These are phyloP conservation scores for Coboldia fuscipes DNA, from an alignment of 1,140 invertebrate genomes.

Conservation along the genomic window DNA sequence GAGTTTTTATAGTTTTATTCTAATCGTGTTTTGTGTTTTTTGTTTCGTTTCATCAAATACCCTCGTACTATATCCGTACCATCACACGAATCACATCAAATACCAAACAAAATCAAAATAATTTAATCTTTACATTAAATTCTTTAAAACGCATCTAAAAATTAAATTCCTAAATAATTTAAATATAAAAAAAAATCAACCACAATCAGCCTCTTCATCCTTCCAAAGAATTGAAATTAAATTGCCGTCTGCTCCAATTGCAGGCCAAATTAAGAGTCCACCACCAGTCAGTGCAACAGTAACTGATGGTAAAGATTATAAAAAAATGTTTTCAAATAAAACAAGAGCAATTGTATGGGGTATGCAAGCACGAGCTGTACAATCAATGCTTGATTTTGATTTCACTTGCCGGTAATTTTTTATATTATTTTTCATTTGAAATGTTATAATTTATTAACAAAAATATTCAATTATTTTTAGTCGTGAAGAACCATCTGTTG, in stretches of 20 bases:
- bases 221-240: constrained; percentile 10
- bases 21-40: too few relatives aligned
- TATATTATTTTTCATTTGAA: too few relatives aligned
- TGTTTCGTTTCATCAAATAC: too few relatives aligned
- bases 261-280: too few relatives aligned
- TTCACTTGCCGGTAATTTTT: constrained; percentile 63
- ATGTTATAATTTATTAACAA: neutral
- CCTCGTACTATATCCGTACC: constrained; percentile 1
- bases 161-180: too few relatives aligned
- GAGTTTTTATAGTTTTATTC: neutral
- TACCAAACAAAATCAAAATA: constrained; percentile 15
- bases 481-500: constrained; percentile 67
- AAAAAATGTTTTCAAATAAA: constrained; percentile 51
- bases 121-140: constrained; percentile 15
- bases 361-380: constrained; percentile 96
- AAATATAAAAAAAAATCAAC: too few relatives aligned
- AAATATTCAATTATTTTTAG: constrained; percentile 70
- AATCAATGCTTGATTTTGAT: constrained; percentile 97
- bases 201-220: too few relatives aligned
- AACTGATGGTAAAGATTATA: neutral
- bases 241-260: constrained; percentile 20
- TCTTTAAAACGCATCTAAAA: too few relatives aligned
- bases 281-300: constrained; percentile 7
- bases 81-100: constrained; percentile 4
- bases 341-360: constrained; percentile 98